Evolutionary conservation across 2,888 invertebrate species (phyloP).

Genomic region (Ecliptopera silaceata): DNA sequence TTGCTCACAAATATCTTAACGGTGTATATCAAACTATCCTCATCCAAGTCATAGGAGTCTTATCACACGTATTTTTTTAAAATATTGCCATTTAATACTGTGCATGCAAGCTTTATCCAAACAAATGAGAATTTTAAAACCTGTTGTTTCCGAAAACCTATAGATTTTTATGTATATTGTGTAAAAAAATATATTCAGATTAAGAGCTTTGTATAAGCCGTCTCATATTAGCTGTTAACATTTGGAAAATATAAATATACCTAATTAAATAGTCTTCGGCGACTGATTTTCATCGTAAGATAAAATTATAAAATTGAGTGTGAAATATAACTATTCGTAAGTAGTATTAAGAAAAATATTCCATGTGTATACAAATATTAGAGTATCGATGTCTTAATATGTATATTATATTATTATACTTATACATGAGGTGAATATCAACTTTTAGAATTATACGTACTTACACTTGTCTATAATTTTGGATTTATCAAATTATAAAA

Average conservation of each 20-base stretch:
- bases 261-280: conserved; percentile 60
- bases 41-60: conserved; percentile 1
- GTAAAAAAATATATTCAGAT: conserved; percentile 38
- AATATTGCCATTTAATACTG: neutral
- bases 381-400: conserved; percentile 57
- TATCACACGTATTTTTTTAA: conserved; percentile 4
- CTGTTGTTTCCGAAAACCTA: conserved; percentile 22
- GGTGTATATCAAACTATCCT: conserved; percentile 5
- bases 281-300: conserved; percentile 79
- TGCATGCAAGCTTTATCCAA: conserved; percentile 11
- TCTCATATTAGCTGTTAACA: conserved; percentile 51
- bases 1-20: conserved; percentile 17
- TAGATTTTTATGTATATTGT: conserved; percentile 26
- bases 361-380: conserved; percentile 63
- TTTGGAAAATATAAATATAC: conserved; percentile 41
- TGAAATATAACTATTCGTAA: conserved; percentile 30
- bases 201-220: conserved; percentile 61
- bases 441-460: conserved; percentile 27
- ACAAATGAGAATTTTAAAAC: conserved; percentile 16
- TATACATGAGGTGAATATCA: conserved; percentile 41
- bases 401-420: conserved; percentile 55
- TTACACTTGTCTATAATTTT: conserved; percentile 21
- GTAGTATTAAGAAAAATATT: conserved; percentile 26
- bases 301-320: conserved; percentile 53
- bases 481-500: conserved; percentile 12